These are phyloP conservation scores for Pecten maximus DNA, from an alignment of 2,888 invertebrate species.

Conservation along the genomic window DNA sequence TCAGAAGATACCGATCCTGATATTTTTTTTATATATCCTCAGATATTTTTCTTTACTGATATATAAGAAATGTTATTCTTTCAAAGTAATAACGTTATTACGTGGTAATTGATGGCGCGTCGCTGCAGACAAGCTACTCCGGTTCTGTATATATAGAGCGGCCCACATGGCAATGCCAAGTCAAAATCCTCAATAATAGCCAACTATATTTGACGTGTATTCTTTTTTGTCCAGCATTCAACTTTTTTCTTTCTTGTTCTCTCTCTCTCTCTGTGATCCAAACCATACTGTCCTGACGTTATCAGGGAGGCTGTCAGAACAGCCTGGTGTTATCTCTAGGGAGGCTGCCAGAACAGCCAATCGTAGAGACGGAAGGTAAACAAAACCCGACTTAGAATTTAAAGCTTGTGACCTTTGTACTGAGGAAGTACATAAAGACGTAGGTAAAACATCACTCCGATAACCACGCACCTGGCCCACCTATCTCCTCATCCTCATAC, in stretches of 20 bases:
- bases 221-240: not conserved
- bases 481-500: not conserved
- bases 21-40: not conserved
- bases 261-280: not conserved
- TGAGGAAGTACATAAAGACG: not conserved
- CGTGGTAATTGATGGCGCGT: not conserved
- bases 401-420: not conserved
- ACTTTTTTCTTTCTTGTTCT: not conserved
- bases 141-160: not conserved
- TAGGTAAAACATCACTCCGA: not conserved
- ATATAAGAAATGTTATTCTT: not conserved
- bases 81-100: not conserved
- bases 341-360: conserved; percentile 35
- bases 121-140: not conserved
- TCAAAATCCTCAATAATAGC: not conserved
- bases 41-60: not conserved
- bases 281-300: not conserved
- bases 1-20: not conserved
- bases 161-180: not conserved
- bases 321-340: not conserved
- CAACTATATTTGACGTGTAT: not conserved
- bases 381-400: not conserved
- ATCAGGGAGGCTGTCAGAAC: conserved; percentile 33
- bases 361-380: not conserved
- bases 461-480: conserved; percentile 8